Percentiles rank a stretch among this genome's conserved stretches.
These are phyloP conservation scores for Yasuhikotakia modesta DNA, from an alignment of 2,797 vertebrate genomes.

Conservation along the genomic window DNA sequence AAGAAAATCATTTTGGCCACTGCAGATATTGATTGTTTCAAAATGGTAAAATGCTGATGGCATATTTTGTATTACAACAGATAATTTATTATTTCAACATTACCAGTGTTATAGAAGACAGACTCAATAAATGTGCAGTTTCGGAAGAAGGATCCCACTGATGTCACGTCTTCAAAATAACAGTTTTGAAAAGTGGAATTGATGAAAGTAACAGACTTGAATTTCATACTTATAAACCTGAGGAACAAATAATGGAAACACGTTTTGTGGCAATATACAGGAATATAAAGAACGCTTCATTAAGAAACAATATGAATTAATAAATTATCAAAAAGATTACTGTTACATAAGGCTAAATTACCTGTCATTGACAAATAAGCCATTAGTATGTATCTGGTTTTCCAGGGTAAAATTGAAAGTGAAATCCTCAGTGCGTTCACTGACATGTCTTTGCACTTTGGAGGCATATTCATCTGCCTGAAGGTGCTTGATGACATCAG, in stretches of 20 bases:
- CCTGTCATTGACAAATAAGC: constrained; percentile 92
- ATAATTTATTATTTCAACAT: constrained; percentile 7
- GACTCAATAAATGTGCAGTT: constrained; percentile 85
- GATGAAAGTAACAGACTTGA: constrained; percentile 91
- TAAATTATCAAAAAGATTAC: too few species aligned
- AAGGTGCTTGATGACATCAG: constrained; percentile 96
- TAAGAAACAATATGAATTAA: too few species aligned
- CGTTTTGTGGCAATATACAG: too few species aligned
- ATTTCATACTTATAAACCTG: constrained; percentile 92
- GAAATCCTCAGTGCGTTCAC: constrained; percentile 84
- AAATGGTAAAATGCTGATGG: neutral
- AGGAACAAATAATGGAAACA: constrained; percentile 44
- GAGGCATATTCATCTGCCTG: constrained; percentile 91
- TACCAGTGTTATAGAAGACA: constrained; percentile 78
- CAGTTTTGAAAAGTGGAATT: constrained; percentile 91
- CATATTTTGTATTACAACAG: neutral
- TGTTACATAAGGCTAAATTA: neutral
- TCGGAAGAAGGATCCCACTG: constrained; percentile 89
- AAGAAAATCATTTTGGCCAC: constrained; percentile 3
- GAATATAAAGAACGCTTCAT: too few species aligned
- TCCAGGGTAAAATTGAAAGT: constrained; percentile 97
- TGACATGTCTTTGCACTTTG: constrained; percentile 81
- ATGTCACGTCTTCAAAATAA: constrained; percentile 90
- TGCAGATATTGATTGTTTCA: neutral
- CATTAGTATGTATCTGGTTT: constrained; percentile 92